phyloP scores from a whole-genome alignment of 2,888 invertebrate species.

The Elegia similella region DNA sequence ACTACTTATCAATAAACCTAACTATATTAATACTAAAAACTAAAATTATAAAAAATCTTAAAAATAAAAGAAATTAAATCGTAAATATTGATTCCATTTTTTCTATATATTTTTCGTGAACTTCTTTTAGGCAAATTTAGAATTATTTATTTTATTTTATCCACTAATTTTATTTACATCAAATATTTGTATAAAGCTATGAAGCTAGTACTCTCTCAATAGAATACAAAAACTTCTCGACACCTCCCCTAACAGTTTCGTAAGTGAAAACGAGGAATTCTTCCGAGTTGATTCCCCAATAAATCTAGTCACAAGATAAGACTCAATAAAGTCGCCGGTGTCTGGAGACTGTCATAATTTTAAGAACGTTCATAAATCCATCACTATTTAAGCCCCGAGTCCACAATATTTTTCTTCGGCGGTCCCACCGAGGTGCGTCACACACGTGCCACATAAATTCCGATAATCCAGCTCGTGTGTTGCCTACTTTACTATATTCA shows the following conservation, averaged over 20 bases:
- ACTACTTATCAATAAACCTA: too few species aligned
- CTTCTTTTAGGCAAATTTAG: too few species aligned
- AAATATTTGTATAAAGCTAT: too few species aligned
- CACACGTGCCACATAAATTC: conserved; percentile 73
- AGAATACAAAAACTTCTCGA: background rate
- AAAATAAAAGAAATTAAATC: too few species aligned
- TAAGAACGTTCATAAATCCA: conserved; percentile 78
- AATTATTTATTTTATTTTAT: too few species aligned
- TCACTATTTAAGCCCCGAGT: conserved; percentile 75
- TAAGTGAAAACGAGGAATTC: conserved; percentile 56
- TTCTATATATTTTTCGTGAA: too few species aligned
- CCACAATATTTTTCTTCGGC: conserved; percentile 72
- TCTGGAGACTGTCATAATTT: conserved; percentile 71
- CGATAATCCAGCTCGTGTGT: conserved; percentile 66
- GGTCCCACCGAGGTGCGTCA: conserved; percentile 60
- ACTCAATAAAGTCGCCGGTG: conserved; percentile 72
- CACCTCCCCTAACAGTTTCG: conserved; percentile 8
- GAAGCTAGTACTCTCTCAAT: background rate
- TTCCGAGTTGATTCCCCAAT: conserved; percentile 60
- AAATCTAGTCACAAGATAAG: conserved; percentile 67
- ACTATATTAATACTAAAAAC: too few species aligned
- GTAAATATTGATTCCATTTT: too few species aligned
- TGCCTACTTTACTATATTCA: conserved; percentile 59
- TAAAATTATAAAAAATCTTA: too few species aligned
- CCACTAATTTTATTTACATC: too few species aligned